Conservation (phyloP, 2,888 invertebrate species). For the Machimus atricapillus region DNA sequence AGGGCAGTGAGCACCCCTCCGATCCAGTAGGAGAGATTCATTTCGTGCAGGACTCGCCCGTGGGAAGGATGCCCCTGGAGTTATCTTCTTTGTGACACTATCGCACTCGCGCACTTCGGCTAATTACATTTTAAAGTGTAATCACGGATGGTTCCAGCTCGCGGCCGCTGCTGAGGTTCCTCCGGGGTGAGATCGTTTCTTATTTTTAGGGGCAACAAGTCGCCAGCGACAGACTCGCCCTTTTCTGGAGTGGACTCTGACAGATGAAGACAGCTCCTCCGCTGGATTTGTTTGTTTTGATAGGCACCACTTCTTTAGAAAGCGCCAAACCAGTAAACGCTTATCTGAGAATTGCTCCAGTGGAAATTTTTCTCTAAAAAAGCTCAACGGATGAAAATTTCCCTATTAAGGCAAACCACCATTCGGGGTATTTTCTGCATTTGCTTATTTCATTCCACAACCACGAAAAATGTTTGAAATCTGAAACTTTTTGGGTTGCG, state of each 20-base stretch:
- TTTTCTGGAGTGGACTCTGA: conserved; percentile 8
- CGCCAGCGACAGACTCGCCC: conserved; percentile 17
- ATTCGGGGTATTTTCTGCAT: too few species aligned
- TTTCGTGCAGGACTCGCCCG: neutral
- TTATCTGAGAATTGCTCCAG: too few species aligned
- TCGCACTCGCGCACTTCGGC: neutral
- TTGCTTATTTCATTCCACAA: too few species aligned
- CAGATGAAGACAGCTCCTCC: neutral
- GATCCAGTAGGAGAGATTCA: conserved; percentile 46
- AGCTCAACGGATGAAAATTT: too few species aligned
- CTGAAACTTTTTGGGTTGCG: too few species aligned
- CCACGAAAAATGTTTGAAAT: too few species aligned
- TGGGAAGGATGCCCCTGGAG: neutral
- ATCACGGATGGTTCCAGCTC: neutral
- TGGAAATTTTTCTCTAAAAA: too few species aligned
- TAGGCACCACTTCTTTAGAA: too few species aligned
- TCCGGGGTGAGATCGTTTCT: neutral
- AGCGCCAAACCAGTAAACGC: too few species aligned
- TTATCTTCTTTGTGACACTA: neutral
- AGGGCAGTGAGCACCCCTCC: conserved; percentile 52
- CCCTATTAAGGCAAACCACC: too few species aligned
- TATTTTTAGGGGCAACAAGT: neutral
- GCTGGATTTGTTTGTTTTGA: conserved; percentile 5
- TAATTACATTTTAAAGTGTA: neutral
- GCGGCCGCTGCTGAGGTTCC: neutral